Percentiles rank a stretch among this genome's conserved stretches.
Conservation (phyloP, 2,797 vertebrate genomes). For the Enteromius thamalakanensis region DNA sequence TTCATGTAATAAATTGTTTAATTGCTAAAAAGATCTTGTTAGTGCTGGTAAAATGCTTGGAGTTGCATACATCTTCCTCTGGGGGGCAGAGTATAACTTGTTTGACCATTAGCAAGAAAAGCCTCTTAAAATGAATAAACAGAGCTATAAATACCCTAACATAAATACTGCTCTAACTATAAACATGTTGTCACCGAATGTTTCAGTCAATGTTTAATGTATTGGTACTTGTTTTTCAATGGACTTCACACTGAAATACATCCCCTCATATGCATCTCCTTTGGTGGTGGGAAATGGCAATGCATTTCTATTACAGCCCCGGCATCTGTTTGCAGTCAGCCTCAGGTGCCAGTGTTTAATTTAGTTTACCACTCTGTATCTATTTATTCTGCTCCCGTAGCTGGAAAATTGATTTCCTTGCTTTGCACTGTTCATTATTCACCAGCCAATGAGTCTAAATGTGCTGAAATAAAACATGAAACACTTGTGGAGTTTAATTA, state of each 20-base stretch:
- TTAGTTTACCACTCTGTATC: conserved; percentile 78
- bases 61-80: not conserved
- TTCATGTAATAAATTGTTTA: not conserved
- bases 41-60: not conserved
- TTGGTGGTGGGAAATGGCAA: conserved; percentile 54
- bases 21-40: not conserved
- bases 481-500: conserved; percentile 81
- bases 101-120: not conserved
- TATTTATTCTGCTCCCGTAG: conserved; percentile 84
- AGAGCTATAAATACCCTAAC: not conserved
- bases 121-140: not conserved
- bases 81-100: not conserved
- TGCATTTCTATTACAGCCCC: conserved; percentile 63
- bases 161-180: not conserved
- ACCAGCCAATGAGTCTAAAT: conserved; percentile 74
- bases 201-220: not conserved
- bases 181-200: not conserved
- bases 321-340: conserved; percentile 64
- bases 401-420: conserved; percentile 85
- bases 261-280: conserved; percentile 40
- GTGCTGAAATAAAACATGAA: conserved; percentile 72
- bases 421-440: conserved; percentile 78
- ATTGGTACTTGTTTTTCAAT: conserved; percentile 34
- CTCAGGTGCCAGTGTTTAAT: conserved; percentile 72
- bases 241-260: conserved; percentile 2